Evolutionary conservation across 2,888 invertebrate genomes (phyloP), one percentile per base, ranked within the genome.

Genomic region (Callinectes sapidus): DNA sequence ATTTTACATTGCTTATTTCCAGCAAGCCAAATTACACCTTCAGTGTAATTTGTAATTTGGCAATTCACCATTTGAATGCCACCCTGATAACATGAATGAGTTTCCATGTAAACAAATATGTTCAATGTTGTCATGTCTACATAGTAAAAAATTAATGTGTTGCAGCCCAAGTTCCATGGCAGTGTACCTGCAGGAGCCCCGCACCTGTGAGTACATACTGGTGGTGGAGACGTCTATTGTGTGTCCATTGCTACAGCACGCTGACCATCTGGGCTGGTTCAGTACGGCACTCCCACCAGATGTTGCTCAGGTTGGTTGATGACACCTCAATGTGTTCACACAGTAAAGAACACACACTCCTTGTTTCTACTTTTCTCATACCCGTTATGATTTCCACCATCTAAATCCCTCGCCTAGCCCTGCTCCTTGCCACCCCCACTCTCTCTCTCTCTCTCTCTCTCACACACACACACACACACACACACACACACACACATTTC

Each of bases 151-250:
- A 71, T 81, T 0, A 54, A 16, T 61, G 1, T 32, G 55, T 32
- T 85, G 71, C 61, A 91, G 92, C 95, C 97, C 97, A 0, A 97
- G 98, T 28, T 97, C 98, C 94, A 98, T 99, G 0, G 97, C 98
- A 0, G 96, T 99, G 93, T 99, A 98, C 95, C 96, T 99, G 35
- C 96, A 98, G 5, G 99, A 99, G 95, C 99, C 99, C 0, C 97
- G 97, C 95, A 97, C 98, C 0, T 99, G 99, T 95, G 98, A 98
- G 96, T 95, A 95, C 95, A 97, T 98, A 91, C 96, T 99, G 90
- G 98, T 98, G n/a, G 98, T 99, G 0, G 99, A 99, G 95, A 98
- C 99, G 0, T 97, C 98, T 0, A 96, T 99, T 14, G 97, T 99
- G 95, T 99, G 99, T 96, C 97, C 98, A 95, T 97, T 99, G 94